Evolutionary conservation across 2,888 invertebrate species (phyloP), one percentile per base, ranked within the genome.

Genomic region (Cancer borealis): DNA sequence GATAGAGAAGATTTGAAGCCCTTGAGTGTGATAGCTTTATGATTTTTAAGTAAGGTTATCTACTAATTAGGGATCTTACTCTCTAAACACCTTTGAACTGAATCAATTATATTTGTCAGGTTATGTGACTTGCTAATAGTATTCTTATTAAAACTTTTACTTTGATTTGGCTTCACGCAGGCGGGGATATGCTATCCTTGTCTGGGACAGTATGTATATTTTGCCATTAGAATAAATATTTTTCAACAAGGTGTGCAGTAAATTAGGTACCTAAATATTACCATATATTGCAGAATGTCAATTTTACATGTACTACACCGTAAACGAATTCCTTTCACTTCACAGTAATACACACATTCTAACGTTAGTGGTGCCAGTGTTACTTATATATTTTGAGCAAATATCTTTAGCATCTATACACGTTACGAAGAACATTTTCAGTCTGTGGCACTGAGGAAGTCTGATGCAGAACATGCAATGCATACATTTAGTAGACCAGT

Each of bases 221-320:
- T 66, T 21, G 54, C 14, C 54, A 54, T 54, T 12, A 54, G 54
- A 54, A 54, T 54, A 2, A 2, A 39, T 1, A 2, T 54, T 66
- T 21, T 5, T 66, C 21, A 66, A 66, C 17, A n/a, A 14, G 5
- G n/a, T n/a, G 39, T 39, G 84, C 39, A 39, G 84, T 39, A 14
- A 73, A 8, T 84, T 10, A 39, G 39, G 39, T 39, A 39, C 26
- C 26, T 17, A 39, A 30, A 10, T 4, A 39, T 14, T 84, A 84
- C 84, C 84, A 84, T 84, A 84, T 39, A 84, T 84, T 84, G 84
- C 84, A 84, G 84, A 30, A 84, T 84, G 84, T 84, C 21, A 79
- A 2, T 60, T 79, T 79, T 79, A 39, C 30, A 26, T 79, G 26
- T 26, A 79, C 8, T 26, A 10, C 10, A 3, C 26, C 26, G 0